A percentile compares a stretch with the other conserved stretches of the same genome.
Evolutionary conservation across 1,140 invertebrate genomes (phyloP).

Genomic region (Aphaenogaster ashmeadi): DNA sequence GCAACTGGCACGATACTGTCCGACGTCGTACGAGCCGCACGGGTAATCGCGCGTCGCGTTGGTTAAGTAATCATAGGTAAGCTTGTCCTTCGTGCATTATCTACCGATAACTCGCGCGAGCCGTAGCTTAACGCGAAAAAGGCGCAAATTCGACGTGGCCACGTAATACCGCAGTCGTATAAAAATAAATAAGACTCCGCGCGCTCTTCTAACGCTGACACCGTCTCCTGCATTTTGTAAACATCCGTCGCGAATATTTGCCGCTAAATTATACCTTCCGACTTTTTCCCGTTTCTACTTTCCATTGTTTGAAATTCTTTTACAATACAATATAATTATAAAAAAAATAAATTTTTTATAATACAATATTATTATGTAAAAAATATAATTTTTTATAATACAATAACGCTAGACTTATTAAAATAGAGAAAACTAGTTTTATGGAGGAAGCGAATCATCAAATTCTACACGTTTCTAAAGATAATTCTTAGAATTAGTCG

Average conservation of each 20-base stretch:
- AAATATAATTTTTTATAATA: neutral
- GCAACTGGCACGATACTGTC: conserved; percentile 41
- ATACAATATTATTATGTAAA: neutral
- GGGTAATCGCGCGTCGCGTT: conserved; percentile 62
- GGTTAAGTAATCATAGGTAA: conserved; percentile 75
- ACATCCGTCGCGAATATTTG: neutral
- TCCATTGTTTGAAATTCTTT: neutral
- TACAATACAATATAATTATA: neutral
- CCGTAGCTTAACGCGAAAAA: conserved; percentile 44
- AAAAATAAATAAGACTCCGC: neutral
- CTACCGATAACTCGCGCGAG: conserved; percentile 64
- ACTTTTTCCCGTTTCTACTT: neutral
- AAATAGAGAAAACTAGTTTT: neutral
- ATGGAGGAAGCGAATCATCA: neutral
- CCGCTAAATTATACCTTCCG: neutral
- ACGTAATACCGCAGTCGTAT: conserved; percentile 14
- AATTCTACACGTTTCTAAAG: neutral
- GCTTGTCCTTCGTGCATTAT: conserved; percentile 74
- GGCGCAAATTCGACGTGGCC: conserved; percentile 49
- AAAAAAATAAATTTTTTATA: neutral
- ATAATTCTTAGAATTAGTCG: neutral
- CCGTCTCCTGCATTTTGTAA: neutral
- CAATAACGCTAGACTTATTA: neutral
- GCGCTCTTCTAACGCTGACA: neutral
- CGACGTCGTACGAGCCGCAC: conserved; percentile 16